Evolutionary conservation across 2,797 vertebrate species (phyloP).

Genomic region (Spea hammondii): DNA sequence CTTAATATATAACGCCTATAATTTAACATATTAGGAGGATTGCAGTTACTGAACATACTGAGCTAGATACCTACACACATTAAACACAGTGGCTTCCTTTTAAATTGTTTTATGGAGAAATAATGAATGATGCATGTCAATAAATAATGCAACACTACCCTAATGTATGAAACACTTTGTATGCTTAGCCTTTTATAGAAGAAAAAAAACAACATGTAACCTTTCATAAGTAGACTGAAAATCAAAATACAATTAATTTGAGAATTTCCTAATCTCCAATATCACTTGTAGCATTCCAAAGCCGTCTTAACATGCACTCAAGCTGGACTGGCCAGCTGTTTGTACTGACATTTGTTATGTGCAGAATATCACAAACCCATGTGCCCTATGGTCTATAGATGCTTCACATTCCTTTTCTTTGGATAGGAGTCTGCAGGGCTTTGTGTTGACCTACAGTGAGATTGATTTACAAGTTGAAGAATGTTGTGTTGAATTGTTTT

Average conservation of each 20-base stretch:
- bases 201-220: too few species aligned
- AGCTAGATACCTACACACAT: too few species aligned
- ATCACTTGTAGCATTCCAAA: constrained; percentile 26
- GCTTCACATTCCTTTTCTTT: constrained; percentile 15
- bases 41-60: too few species aligned
- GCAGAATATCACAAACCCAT: constrained; percentile 1
- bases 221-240: too few species aligned
- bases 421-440: constrained; percentile 3
- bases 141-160: too few species aligned
- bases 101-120: too few species aligned
- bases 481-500: background rate
- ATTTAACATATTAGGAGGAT: too few species aligned
- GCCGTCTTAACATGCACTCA: constrained; percentile 24
- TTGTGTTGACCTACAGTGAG: background rate
- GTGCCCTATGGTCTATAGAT: background rate
- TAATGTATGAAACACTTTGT: too few species aligned
- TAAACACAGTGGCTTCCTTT: too few species aligned
- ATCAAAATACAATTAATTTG: background rate
- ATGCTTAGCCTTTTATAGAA: too few species aligned
- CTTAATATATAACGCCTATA: too few species aligned
- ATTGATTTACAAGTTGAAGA: constrained; percentile 5
- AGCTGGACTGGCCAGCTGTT: background rate
- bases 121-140: too few species aligned
- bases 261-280: background rate
- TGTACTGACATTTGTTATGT: constrained; percentile 3